Conservation (phyloP, 1,140 invertebrate genomes). For the Ptiloglossa arizonensis region DNA sequence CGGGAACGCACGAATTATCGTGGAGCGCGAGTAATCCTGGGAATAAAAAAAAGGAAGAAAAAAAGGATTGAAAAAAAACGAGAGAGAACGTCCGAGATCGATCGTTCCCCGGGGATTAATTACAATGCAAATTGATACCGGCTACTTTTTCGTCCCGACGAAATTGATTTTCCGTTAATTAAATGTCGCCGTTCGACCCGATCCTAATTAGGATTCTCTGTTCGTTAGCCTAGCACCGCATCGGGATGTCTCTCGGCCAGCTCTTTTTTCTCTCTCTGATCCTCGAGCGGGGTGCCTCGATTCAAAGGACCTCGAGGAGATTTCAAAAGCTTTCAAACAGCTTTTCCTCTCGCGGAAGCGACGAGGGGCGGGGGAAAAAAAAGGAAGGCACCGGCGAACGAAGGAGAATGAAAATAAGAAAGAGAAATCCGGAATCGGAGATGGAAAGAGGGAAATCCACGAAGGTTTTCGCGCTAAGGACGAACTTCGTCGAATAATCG, state of each 20-base stretch:
- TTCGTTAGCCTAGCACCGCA: conserved; percentile 17
- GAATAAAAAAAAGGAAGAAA: neutral
- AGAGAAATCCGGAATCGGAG: neutral
- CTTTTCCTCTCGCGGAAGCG: conserved; percentile 23
- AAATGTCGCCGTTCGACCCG: conserved; percentile 45
- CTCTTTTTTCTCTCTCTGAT: neutral
- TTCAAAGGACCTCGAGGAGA: conserved; percentile 17
- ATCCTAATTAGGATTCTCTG: conserved; percentile 52
- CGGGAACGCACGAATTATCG: neutral
- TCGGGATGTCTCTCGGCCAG: neutral
- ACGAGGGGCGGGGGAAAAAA: neutral
- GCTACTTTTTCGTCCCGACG: neutral
- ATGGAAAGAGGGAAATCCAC: neutral
- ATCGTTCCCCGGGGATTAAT: conserved; percentile 31
- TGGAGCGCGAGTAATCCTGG: neutral
- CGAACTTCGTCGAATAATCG: conserved; percentile 34
- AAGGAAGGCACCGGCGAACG: neutral
- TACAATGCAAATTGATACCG: conserved; percentile 50
- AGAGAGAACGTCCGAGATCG: neutral
- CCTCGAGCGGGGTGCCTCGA: neutral
- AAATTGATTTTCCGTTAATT: conserved; percentile 55
- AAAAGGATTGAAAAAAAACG: neutral
- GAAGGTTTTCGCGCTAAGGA: conserved; percentile 21
- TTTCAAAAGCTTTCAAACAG: conserved; percentile 37
- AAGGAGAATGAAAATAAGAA: conserved; percentile 1